These are phyloP conservation scores for Zenarchopterus dispar DNA, from an alignment of 2,797 vertebrate species.

Conservation along the genomic window DNA sequence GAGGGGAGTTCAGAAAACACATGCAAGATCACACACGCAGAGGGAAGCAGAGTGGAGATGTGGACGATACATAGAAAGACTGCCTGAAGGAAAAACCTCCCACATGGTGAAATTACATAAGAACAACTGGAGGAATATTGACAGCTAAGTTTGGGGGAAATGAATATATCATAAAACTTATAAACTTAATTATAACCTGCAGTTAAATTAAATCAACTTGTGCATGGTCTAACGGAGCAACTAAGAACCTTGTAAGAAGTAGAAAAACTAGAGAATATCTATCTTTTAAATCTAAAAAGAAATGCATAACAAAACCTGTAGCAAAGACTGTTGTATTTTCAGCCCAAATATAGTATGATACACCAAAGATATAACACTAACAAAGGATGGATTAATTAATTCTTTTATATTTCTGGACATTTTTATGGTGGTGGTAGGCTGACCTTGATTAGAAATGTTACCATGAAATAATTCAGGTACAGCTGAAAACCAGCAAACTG, in stretches of 20 bases:
- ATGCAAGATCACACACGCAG: slow-evolving; percentile 72
- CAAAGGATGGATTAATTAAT: no score
- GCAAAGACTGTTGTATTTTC: no score
- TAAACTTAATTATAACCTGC: slow-evolving; percentile 26
- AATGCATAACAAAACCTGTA: no score
- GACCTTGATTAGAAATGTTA: slow-evolving; percentile 18
- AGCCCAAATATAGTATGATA: no score
- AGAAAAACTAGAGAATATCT: neutral
- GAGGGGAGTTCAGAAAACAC: slow-evolving; percentile 64
- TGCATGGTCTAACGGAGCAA: slow-evolving; percentile 6
- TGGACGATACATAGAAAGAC: slow-evolving; percentile 33
- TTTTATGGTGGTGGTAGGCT: slow-evolving; percentile 16
- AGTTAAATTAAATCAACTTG: slow-evolving; percentile 17
- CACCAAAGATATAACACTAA: no score
- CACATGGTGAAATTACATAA: slow-evolving; percentile 67
- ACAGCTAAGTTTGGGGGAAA: slow-evolving; percentile 51
- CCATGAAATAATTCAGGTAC: slow-evolving; percentile 24
- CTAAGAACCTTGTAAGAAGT: slow-evolving; percentile 1
- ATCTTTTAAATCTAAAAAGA: no score
- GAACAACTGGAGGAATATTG: slow-evolving; percentile 63
- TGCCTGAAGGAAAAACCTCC: slow-evolving; percentile 62
- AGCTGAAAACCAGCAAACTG: slow-evolving; percentile 17
- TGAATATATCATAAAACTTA: slow-evolving; percentile 47
- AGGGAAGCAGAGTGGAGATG: slow-evolving; percentile 54
- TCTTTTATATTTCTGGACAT: neutral